A percentile compares a stretch with the other conserved stretches of the same genome.
Evolutionary conservation across 2,113 vertebrate species (phyloP).

Genomic region (Aegithalos caudatus): DNA sequence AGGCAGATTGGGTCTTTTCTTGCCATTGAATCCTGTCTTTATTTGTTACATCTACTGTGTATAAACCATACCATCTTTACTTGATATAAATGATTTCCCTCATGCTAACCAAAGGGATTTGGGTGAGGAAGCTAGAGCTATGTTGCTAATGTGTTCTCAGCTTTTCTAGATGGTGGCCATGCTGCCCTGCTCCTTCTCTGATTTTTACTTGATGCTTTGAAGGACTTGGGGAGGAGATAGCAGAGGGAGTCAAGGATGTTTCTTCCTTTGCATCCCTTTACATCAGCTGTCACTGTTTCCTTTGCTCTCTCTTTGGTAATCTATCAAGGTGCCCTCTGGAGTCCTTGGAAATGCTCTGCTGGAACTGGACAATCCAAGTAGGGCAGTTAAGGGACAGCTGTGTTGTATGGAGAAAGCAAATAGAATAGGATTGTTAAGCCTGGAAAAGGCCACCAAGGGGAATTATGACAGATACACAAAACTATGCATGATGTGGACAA

Average conservation of each 20-base stretch:
- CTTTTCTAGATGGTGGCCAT: background rate
- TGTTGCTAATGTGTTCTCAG: background rate
- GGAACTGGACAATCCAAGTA: background rate
- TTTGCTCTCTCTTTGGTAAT: background rate
- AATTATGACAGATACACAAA: background rate
- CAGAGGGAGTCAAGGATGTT: background rate
- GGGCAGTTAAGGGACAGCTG: background rate
- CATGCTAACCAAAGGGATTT: background rate
- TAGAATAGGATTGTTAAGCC: background rate
- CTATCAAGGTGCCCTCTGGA: background rate
- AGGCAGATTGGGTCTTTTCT: background rate
- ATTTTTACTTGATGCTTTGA: background rate
- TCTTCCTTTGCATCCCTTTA: background rate
- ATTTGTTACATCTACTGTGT: background rate
- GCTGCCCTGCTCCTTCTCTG: background rate
- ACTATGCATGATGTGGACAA: background rate
- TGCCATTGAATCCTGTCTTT: background rate
- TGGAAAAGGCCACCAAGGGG: background rate
- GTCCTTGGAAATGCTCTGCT: background rate
- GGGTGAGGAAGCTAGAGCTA: background rate
- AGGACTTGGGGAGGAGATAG: background rate
- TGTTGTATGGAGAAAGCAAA: background rate
- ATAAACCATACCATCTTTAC: background rate
- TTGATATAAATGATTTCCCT: background rate
- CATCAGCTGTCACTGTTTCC: background rate